Conservation (phyloP, 2,797 vertebrate species). For the Pangasius krempfi region DNA sequence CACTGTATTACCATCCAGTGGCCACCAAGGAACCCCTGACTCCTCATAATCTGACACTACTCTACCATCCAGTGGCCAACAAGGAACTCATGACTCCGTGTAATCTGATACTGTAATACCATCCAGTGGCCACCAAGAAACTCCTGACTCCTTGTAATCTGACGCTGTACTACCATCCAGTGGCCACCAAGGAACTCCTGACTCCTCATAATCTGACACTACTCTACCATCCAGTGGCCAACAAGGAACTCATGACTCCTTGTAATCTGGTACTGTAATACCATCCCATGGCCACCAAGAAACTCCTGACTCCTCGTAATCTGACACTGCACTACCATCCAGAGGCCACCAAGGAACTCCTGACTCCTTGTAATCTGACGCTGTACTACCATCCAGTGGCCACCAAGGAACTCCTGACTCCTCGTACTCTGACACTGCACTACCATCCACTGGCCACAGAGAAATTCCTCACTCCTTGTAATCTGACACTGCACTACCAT, state of each 20-base stretch:
- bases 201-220: not conserved
- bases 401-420: not conserved
- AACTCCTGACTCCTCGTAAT: not conserved
- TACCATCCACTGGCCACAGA: not conserved
- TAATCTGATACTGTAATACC: too few species aligned
- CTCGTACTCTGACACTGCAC: not conserved
- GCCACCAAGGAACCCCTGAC: not conserved
- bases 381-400: not conserved
- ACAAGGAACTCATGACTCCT: not conserved
- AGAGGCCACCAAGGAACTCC: not conserved
- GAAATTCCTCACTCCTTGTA: not conserved
- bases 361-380: not conserved
- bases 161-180: not conserved
- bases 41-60: not conserved
- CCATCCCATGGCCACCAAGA: not conserved
- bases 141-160: not conserved
- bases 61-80: not conserved
- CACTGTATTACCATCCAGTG: not conserved
- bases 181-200: not conserved
- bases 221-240: not conserved
- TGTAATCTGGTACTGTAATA: not conserved
- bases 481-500: not conserved
- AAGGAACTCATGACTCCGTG: too few species aligned
- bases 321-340: not conserved
- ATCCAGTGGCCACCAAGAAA: not conserved